phyloP scores from a whole-genome alignment of 2,888 invertebrate species.

The Criorhina ranunculi region DNA sequence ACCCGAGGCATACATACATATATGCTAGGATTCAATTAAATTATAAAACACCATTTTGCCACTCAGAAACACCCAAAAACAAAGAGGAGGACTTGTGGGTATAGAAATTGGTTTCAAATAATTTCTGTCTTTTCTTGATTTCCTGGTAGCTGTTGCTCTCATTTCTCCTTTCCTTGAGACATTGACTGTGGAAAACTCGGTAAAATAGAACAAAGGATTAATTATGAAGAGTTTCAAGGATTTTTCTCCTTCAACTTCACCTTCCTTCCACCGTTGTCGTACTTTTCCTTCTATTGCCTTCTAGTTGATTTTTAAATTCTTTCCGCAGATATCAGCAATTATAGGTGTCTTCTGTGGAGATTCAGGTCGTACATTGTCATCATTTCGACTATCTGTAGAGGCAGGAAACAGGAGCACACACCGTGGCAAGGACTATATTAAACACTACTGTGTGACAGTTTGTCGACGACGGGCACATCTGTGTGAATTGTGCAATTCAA shows the following conservation, averaged over 20 bases:
- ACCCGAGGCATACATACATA: too few relatives aligned
- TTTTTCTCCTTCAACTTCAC: constrained; percentile 17
- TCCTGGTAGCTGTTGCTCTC: constrained; percentile 61
- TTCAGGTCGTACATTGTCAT: constrained; percentile 69
- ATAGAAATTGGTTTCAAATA: background rate
- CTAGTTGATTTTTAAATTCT: constrained; percentile 3
- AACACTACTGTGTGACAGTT: constrained; percentile 46
- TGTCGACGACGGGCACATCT: constrained; percentile 39
- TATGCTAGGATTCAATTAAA: constrained; percentile 40
- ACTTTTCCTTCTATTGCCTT: constrained; percentile 35
- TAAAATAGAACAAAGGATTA: constrained; percentile 48
- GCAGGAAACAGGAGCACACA: constrained; percentile 49
- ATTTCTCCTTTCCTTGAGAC: constrained; percentile 35
- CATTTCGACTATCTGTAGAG: constrained; percentile 35
- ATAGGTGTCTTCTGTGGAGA: constrained; percentile 51
- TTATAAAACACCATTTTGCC: constrained; percentile 21
- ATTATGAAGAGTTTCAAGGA: constrained; percentile 59
- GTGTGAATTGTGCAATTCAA: constrained; percentile 65
- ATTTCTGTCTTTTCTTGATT: constrained; percentile 18
- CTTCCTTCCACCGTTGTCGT: background rate
- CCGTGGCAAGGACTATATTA: constrained; percentile 46
- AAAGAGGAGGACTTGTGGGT: background rate
- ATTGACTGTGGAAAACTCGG: constrained; percentile 11
- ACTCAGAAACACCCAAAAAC: background rate
- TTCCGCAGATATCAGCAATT: constrained; percentile 64